Percentiles rank a stretch among this genome's conserved stretches.
phyloP scores from a whole-genome alignment of 2,888 invertebrate genomes.

The Nemotelus pantherinus region DNA sequence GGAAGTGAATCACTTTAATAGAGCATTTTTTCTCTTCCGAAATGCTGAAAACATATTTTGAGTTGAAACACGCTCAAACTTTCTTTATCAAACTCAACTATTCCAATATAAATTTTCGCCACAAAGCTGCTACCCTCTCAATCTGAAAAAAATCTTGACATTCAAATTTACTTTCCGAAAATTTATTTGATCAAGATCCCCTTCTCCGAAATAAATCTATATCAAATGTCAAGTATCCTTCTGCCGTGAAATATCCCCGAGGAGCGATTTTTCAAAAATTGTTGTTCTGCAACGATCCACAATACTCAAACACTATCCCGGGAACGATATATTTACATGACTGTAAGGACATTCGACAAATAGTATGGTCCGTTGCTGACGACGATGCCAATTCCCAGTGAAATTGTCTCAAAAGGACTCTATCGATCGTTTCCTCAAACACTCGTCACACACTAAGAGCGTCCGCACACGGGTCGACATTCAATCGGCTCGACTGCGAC shows the following conservation, averaged over 20 bases:
- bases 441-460: not conserved
- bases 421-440: not conserved
- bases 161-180: not conserved
- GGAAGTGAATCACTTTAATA: too few species aligned
- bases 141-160: too few species aligned
- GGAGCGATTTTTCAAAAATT: conserved; percentile 50
- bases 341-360: conserved; percentile 26
- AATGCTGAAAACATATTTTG: too few species aligned
- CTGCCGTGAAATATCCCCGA: conserved; percentile 41
- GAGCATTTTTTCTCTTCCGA: too few species aligned
- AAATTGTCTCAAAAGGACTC: conserved; percentile 30
- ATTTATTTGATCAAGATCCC: conserved; percentile 44
- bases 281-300: conserved; percentile 43
- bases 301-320: conserved; percentile 42
- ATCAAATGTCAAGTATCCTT: conserved; percentile 45
- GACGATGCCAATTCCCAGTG: conserved; percentile 43
- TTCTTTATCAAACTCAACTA: too few species aligned
- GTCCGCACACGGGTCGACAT: too few species aligned
- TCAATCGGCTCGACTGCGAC: too few species aligned
- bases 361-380: not conserved
- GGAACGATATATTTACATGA: conserved; percentile 41
- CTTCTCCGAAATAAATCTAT: conserved; percentile 34
- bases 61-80: too few species aligned
- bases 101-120: too few species aligned
- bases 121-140: too few species aligned